Percentiles rank a stretch among this genome's conserved stretches.
phyloP scores from a whole-genome alignment of 2,797 vertebrate species.

The Lemur catta region DNA sequence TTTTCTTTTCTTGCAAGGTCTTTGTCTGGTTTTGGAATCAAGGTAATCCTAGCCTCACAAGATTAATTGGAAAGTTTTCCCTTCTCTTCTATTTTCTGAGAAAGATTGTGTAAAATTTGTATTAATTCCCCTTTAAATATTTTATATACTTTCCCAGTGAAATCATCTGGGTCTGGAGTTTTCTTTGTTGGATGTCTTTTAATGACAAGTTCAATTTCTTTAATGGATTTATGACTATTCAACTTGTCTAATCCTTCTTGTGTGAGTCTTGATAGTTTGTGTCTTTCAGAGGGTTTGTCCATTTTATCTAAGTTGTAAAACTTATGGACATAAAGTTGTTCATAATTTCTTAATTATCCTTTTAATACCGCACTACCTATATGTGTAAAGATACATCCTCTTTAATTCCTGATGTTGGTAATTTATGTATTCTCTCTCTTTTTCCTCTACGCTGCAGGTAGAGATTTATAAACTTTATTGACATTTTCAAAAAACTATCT shows the following conservation, averaged over 20 bases:
- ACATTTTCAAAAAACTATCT: neutral
- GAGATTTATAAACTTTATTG: neutral
- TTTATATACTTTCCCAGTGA: neutral
- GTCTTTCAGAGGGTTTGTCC: neutral
- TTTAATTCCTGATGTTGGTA: neutral
- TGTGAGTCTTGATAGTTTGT: neutral
- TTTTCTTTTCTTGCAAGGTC: neutral
- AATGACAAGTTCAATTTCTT: neutral
- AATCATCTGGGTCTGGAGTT: neutral
- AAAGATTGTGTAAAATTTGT: neutral
- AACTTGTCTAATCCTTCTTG: neutral
- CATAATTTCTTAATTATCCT: neutral
- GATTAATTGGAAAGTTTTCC: neutral
- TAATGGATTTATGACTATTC: neutral
- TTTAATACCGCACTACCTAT: neutral
- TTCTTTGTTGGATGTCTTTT: neutral
- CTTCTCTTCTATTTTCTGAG: neutral
- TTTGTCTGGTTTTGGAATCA: neutral
- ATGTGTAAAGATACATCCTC: neutral
- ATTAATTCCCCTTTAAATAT: constrained; percentile 1
- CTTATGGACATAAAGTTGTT: neutral
- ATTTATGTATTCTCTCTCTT: neutral
- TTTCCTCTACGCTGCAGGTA: neutral
- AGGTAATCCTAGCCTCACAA: neutral
- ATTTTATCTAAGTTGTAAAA: constrained; percentile 23